These are phyloP conservation scores for Acanthacorydalis orientalis DNA, from an alignment of 2,888 invertebrate species.

Conservation along the genomic window DNA sequence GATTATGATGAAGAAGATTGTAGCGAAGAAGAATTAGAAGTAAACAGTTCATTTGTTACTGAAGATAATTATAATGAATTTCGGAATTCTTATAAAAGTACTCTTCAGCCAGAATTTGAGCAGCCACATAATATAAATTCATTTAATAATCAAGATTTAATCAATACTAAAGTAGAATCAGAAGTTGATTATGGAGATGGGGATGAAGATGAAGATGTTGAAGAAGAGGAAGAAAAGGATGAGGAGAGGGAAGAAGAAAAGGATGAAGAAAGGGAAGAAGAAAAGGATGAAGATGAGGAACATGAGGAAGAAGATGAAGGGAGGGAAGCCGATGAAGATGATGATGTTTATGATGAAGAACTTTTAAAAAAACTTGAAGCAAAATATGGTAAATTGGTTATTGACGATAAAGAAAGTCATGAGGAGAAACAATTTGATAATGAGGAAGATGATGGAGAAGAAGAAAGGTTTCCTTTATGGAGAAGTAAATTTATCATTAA, in stretches of 20 bases:
- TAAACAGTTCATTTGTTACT: background rate
- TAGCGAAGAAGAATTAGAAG: no score
- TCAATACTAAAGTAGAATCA: no score
- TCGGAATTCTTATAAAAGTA: background rate
- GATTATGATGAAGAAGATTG: no score
- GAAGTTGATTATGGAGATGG: no score
- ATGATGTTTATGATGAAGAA: slow-evolving; percentile 51
- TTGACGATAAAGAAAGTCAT: slow-evolving; percentile 23
- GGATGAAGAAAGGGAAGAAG: slow-evolving; percentile 5
- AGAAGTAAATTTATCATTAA: slow-evolving; percentile 21
- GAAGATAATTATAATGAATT: background rate
- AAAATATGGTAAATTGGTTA: slow-evolving; percentile 52
- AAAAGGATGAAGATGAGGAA: slow-evolving; percentile 8
- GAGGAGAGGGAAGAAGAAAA: slow-evolving; percentile 27
- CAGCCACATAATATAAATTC: no score
- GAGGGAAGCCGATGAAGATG: slow-evolving; percentile 12
- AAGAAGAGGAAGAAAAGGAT: slow-evolving; percentile 31
- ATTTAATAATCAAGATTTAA: no score
- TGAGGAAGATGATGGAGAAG: slow-evolving; percentile 27
- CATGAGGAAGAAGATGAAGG: slow-evolving; percentile 8
- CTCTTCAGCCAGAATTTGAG: background rate
- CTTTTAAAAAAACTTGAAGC: slow-evolving; percentile 51
- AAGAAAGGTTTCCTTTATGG: slow-evolving; percentile 19
- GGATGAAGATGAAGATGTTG: slow-evolving; percentile 27
- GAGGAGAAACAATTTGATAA: slow-evolving; percentile 29